Evolutionary conservation across 1,140 invertebrate species (phyloP).

Genomic region (Meloidogyne floridensis): DNA sequence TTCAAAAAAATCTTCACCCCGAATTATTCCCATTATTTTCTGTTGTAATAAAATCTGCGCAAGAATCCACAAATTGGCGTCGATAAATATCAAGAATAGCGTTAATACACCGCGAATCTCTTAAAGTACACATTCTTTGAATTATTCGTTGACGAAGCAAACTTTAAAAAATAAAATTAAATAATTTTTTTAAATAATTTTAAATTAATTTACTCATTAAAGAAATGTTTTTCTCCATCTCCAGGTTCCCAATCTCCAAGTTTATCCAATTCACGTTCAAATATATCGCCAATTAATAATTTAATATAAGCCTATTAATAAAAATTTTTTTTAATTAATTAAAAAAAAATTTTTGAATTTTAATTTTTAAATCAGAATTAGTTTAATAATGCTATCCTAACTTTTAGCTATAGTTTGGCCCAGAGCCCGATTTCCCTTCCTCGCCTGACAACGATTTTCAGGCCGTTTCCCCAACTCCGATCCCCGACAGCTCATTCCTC

Average conservation of each 20-base stretch:
- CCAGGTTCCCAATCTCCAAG: constrained; percentile 24
- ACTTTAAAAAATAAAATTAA: constrained; percentile 34
- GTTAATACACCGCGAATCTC: constrained; percentile 43
- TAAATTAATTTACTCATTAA: constrained; percentile 48
- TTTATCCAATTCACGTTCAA: constrained; percentile 25
- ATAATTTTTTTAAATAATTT: constrained; percentile 18
- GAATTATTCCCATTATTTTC: constrained; percentile 42
- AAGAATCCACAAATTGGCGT: constrained; percentile 49
- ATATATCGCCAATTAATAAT: constrained; percentile 31
- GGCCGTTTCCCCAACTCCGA: too few species aligned
- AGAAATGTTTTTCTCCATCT: constrained; percentile 46
- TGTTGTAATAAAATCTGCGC: constrained; percentile 36
- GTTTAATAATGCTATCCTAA: too few species aligned
- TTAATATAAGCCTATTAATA: constrained; percentile 44
- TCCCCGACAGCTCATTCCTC: too few species aligned
- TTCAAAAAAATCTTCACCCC: too few species aligned
- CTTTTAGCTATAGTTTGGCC: too few species aligned
- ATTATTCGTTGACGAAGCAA: constrained; percentile 43
- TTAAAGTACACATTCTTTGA: constrained; percentile 48
- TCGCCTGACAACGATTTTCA: too few species aligned
- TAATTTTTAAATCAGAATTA: too few species aligned
- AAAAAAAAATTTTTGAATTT: too few species aligned
- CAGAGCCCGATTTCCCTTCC: too few species aligned
- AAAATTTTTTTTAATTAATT: too few species aligned
- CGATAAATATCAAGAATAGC: constrained; percentile 42